These are phyloP conservation scores for Zeus faber DNA, from an alignment of 2,113 vertebrate genomes.

Conservation along the genomic window DNA sequence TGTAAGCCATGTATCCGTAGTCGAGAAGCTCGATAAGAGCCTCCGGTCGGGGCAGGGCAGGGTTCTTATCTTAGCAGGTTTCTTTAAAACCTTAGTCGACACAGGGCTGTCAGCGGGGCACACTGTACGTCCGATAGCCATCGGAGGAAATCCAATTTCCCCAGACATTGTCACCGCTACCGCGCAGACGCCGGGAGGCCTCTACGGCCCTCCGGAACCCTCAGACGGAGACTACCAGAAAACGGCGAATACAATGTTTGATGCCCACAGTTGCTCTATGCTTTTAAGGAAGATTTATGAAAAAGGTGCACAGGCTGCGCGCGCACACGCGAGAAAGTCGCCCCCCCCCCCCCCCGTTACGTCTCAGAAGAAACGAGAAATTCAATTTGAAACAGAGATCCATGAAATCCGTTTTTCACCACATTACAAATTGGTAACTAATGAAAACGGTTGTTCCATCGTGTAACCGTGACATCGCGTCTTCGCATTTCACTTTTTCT, in stretches of 20 bases:
- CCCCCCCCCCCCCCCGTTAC: slow-evolving; percentile 13
- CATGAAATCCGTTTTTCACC: slow-evolving; percentile 63
- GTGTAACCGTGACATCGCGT: slow-evolving; percentile 62
- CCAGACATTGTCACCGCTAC: slow-evolving; percentile 12
- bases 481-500: slow-evolving; percentile 53
- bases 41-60: slow-evolving; percentile 6
- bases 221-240: not conserved
- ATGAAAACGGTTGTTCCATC: slow-evolving; percentile 64
- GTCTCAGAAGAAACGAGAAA: slow-evolving; percentile 55
- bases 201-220: not conserved
- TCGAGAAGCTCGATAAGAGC: slow-evolving; percentile 50
- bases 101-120: slow-evolving; percentile 55
- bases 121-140: slow-evolving; percentile 61
- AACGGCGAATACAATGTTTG: not conserved
- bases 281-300: no score
- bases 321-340: slow-evolving; percentile 7
- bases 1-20: slow-evolving; percentile 41
- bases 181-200: slow-evolving; percentile 9
- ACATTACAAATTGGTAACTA: slow-evolving; percentile 68
- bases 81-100: slow-evolving; percentile 57
- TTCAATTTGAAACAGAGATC: slow-evolving; percentile 66
- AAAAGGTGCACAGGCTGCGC: no score
- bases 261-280: slow-evolving; percentile 18
- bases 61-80: slow-evolving; percentile 47
- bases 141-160: slow-evolving; percentile 63